Evolutionary conservation across 1,140 invertebrate species (phyloP), one percentile per base, ranked within the genome.

Genomic region (Aphelenchoides fujianensis): DNA sequence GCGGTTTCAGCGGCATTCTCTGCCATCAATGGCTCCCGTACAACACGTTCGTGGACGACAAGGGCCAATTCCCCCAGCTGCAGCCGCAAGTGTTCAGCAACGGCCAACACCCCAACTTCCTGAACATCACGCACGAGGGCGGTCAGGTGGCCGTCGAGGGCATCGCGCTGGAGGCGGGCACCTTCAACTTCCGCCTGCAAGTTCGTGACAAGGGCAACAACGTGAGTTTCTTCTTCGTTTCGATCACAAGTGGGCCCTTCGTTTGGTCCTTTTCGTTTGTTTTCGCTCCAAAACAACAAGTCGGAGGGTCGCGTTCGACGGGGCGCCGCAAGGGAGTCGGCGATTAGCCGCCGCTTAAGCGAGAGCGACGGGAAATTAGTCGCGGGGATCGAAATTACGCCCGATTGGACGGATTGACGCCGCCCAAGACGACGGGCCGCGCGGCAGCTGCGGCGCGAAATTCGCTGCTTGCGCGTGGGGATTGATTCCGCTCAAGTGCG

Each of bases 401-500:
- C 41, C 41, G 41, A 48, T 48, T 16, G 23, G n/a, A n/a, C n/a
- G 23, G 23, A 48, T 48, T 61, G 31, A 61, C n/a, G 59, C n/a
- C 59, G 16, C n/a, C 30, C 16, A 66, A 16, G n/a, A 66, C 23
- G 31, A 30, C 31, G 19, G n/a, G 63, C 63, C 5, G 31, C 16
- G 19, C 12, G 27, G 1, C 27, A 34, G 34, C 16, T 66, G 12
- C n/a, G 32, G 32, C 7, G 1, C 34, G 41, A 48, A 12, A 16
- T 48, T 48, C 41, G 41, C n/a, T n/a, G n/a, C n/a, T n/a, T n/a
- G n/a, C n/a, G n/a, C n/a, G n/a, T n/a, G n/a, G 32, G 16, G 63
- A 66, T 66, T 66, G 16, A 66, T 66, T 66, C 63, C 63, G 31
- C 63, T 66, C 53, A 35, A 35, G 32, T 66, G 63, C 27, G 16